Conservation (phyloP, 2,797 vertebrate species). For the Cheirogaleus major region DNA sequence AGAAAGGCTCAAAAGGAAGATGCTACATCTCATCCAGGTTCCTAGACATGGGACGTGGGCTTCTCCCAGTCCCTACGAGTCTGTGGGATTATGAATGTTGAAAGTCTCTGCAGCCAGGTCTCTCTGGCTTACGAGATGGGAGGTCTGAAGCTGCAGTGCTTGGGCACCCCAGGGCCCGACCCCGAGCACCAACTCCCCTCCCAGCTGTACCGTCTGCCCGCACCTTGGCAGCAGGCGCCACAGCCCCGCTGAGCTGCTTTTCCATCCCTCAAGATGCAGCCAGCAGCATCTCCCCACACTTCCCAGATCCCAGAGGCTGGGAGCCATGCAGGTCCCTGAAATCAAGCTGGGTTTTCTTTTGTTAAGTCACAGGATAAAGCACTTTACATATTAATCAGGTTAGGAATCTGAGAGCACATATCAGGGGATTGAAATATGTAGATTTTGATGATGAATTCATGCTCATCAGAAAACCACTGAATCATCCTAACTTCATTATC, state of each 20-base stretch:
- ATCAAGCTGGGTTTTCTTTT: constrained; percentile 55
- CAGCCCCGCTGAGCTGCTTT: background rate
- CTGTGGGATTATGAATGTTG: background rate
- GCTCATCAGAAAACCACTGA: constrained; percentile 81
- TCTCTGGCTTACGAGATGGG: background rate
- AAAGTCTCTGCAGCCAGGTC: background rate
- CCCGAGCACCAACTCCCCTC: background rate
- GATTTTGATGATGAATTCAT: constrained; percentile 80
- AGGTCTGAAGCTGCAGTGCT: background rate
- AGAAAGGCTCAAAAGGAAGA: background rate
- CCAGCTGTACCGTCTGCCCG: background rate
- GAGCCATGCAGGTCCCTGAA: background rate
- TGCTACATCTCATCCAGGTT: background rate
- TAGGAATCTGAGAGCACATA: constrained; percentile 73
- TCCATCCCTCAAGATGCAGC: background rate
- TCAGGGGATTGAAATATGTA: constrained; percentile 80
- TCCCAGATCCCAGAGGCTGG: background rate
- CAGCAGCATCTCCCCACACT: background rate
- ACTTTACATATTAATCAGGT: constrained; percentile 81
- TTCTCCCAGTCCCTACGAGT: background rate
- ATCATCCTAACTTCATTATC: constrained; percentile 82
- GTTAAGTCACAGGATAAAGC: constrained; percentile 75
- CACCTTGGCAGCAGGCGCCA: background rate
- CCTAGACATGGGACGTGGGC: background rate
- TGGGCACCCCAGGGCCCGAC: background rate